Percentiles rank a stretch among this genome's conserved stretches.
Evolutionary conservation across 2,113 vertebrate species (phyloP).

Genomic region (Helogale parvula): DNA sequence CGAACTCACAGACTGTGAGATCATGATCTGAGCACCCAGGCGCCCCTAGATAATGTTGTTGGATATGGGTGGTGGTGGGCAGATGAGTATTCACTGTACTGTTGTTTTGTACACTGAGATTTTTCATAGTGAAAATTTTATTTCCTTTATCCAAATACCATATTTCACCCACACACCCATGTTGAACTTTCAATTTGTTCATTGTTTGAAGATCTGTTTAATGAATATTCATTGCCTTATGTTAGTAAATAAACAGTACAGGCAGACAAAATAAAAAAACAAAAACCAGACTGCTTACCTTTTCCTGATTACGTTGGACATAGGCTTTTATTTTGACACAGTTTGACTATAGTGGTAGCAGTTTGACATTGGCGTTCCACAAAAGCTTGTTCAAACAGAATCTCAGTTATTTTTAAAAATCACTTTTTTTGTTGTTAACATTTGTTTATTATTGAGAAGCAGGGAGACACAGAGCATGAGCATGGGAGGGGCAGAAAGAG

Average conservation of each 20-base stretch:
- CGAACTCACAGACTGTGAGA: no score
- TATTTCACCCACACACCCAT: background rate
- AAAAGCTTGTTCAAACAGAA: background rate
- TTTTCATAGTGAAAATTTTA: background rate
- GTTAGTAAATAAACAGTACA: conserved; percentile 13
- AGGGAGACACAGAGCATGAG: no score
- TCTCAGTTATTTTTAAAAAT: background rate
- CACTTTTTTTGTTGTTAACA: background rate
- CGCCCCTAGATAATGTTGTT: background rate
- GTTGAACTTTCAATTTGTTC: background rate
- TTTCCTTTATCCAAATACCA: background rate
- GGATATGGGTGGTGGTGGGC: background rate
- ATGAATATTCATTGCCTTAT: background rate
- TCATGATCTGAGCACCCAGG: no score
- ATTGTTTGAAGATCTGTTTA: background rate
- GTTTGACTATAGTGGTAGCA: background rate
- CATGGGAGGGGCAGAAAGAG: no score
- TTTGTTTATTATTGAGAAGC: no score
- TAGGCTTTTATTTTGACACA: background rate
- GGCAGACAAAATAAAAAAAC: background rate
- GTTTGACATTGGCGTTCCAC: background rate
- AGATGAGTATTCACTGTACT: background rate
- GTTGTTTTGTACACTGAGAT: background rate
- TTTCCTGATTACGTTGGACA: background rate
- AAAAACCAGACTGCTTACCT: background rate